phyloP scores from a whole-genome alignment of 2,888 invertebrate species.

The Spialia ferax region DNA sequence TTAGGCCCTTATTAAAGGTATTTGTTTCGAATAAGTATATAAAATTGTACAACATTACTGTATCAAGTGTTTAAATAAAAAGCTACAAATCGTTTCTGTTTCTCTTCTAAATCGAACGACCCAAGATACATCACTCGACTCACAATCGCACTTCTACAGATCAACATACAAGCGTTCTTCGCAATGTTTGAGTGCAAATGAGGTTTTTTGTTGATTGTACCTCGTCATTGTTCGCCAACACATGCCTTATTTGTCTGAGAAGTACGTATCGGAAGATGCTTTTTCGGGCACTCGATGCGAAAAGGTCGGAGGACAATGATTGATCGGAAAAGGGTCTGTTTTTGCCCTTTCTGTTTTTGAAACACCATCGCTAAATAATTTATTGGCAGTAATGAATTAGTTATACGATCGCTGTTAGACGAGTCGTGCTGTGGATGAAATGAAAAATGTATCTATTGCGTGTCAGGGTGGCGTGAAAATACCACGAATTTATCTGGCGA shows the following conservation, averaged over 20 bases:
- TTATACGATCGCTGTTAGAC: slow-evolving; percentile 13
- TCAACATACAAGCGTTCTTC: slow-evolving; percentile 72
- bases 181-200: slow-evolving; percentile 73
- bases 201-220: slow-evolving; percentile 69
- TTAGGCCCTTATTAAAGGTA: no score
- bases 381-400: slow-evolving; percentile 33
- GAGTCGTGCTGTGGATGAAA: neutral
- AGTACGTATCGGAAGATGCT: slow-evolving; percentile 27
- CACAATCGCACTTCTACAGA: slow-evolving; percentile 69
- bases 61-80: no score
- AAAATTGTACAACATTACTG: no score
- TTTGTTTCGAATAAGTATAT: no score
- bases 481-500: slow-evolving; percentile 23
- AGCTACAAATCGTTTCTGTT: slow-evolving; percentile 43
- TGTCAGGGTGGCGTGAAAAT: slow-evolving; percentile 18
- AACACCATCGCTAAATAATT: slow-evolving; percentile 32
- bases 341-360: slow-evolving; percentile 32
- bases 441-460: slow-evolving; percentile 37
- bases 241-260: slow-evolving; percentile 38
- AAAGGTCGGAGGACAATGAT: slow-evolving; percentile 39
- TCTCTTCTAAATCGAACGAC: slow-evolving; percentile 45
- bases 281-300: slow-evolving; percentile 34
- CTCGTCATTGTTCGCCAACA: slow-evolving; percentile 44
- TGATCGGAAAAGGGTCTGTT: slow-evolving; percentile 35
- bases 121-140: slow-evolving; percentile 55